Percentiles rank a stretch among this genome's conserved stretches.
Evolutionary conservation across 2,113 vertebrate species (phyloP).

Genomic region (Mandrillus leucophaeus): DNA sequence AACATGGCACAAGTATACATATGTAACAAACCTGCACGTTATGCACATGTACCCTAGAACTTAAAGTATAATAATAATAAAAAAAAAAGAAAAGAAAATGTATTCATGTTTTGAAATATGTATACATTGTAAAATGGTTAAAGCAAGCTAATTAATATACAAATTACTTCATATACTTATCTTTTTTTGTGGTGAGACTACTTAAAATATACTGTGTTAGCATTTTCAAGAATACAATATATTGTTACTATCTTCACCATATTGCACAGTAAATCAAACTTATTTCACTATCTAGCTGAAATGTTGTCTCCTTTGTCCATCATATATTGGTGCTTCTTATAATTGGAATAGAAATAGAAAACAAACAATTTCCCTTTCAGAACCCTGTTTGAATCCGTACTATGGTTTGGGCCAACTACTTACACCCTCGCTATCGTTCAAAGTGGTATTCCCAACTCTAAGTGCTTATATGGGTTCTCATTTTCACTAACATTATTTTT

Average conservation of each 20-base stretch:
- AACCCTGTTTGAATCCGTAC: background rate
- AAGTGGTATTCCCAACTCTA: background rate
- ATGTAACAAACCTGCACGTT: too few species aligned
- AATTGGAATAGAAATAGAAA: background rate
- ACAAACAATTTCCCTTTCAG: background rate
- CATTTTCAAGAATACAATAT: background rate
- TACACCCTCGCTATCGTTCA: rapidly evolving
- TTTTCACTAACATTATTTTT: background rate
- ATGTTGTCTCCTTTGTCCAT: background rate
- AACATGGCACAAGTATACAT: too few species aligned
- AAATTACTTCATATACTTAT: background rate
- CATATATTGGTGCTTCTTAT: background rate
- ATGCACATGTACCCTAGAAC: too few species aligned
- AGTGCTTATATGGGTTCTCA: background rate
- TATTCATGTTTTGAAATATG: background rate
- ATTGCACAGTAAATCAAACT: background rate
- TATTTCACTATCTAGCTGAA: background rate
- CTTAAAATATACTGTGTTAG: background rate
- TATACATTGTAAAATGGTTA: background rate
- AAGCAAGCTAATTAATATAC: background rate
- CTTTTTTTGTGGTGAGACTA: background rate
- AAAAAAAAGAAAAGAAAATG: background rate
- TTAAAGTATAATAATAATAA: too few species aligned
- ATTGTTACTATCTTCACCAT: background rate
- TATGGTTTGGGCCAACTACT: background rate